Conservation (phyloP, 2,797 vertebrate species). For the Aldrovandia affinis region DNA sequence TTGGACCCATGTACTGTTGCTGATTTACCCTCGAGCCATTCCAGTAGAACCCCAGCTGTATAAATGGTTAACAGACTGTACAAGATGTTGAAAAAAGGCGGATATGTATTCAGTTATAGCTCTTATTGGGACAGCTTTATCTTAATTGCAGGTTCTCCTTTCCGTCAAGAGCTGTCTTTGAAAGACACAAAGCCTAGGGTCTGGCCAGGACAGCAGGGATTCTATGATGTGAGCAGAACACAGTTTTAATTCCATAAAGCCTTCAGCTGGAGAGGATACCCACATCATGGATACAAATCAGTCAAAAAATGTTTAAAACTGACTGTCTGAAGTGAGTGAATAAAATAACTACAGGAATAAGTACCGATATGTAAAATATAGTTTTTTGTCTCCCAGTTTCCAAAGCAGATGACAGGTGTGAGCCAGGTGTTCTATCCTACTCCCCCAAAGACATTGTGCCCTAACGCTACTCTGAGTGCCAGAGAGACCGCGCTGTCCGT, state of each 20-base stretch:
- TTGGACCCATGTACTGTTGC: background rate
- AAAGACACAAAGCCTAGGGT: conserved; percentile 59
- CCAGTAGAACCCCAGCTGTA: background rate
- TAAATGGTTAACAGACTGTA: background rate
- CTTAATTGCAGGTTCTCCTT: conserved; percentile 69
- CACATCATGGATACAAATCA: too few relatives aligned
- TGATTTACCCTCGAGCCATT: background rate
- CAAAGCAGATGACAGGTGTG: conserved; percentile 62
- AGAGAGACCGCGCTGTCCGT: conserved; percentile 62
- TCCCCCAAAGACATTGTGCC: conserved; percentile 63
- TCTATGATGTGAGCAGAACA: conserved; percentile 70
- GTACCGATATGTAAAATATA: background rate
- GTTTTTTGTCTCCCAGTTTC: conserved; percentile 55
- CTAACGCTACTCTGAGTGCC: conserved; percentile 62
- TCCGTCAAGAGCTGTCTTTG: conserved; percentile 72
- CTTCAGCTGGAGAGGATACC: background rate
- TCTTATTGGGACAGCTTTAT: background rate
- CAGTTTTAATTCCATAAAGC: background rate
- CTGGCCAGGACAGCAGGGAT: conserved; percentile 69
- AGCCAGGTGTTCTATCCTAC: conserved; percentile 68
- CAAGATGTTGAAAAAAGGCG: background rate
- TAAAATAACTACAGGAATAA: background rate
- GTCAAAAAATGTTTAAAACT: background rate
- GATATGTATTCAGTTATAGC: background rate
- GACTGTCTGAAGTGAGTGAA: background rate